Evolutionary conservation across 2,888 invertebrate species (phyloP), one percentile per base, ranked within the genome.

Genomic region (Cremastinae sp.): DNA sequence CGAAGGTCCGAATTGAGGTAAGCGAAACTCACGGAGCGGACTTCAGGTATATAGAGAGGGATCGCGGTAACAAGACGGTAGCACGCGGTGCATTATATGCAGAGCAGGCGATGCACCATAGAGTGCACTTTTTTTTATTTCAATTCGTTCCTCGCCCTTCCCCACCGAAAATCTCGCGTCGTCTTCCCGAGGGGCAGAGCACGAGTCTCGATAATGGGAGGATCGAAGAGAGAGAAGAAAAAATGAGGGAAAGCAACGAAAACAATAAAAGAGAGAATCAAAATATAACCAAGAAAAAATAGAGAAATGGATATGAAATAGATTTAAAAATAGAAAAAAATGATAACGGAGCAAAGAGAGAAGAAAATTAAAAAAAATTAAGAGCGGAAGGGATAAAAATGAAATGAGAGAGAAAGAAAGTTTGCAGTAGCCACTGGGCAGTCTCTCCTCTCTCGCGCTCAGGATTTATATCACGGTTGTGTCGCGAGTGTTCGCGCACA

Each of bases 61-160:
- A 70, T 64, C 47, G 51, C 12, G 28, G 81, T 49, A 47, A 20
- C 49, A 61, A 74, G 75, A 73, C 58, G 76, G 78, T 43, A 70
- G 53, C 56, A 69, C 65, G 74, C 72, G 80, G 79, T 81, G 87
- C 87, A 88, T 88, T 88, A 88, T 88, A 88, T 88, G 88, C 88
- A 88, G 88, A 88, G 83, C 83, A 88, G 88, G n/a, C n/a, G 86
- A 84, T 84, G 84, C 83, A 86, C 86, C 85, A 83, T 85, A 84
- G 83, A 82, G 86, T 83, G 81, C 80, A 81, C 69, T 73, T 71
- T 80, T 53, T 53, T 68, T 14, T 20, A 53, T 55, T 55, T 37
- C 37, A 1, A 12, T 53, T 47, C 14, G 28, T 35, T 35, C 53
- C 22, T 18, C 9, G 4, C 43, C 66, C 14, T 43, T 55, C 55